Evolutionary conservation across 2,888 invertebrate species (phyloP).

Genomic region (Drosophila pegasa): DNA sequence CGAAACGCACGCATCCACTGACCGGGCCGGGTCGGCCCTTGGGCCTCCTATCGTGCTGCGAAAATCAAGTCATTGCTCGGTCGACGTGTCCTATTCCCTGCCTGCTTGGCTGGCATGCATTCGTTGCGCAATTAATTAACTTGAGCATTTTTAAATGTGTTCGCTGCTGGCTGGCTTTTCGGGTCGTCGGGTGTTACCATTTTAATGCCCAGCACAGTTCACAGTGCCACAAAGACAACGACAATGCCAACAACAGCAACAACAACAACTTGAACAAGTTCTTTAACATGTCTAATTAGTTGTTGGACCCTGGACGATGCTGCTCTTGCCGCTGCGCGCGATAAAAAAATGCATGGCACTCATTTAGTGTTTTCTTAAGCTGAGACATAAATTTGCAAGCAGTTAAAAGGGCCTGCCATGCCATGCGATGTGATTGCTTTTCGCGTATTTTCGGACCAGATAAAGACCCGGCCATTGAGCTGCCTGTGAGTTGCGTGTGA

Average conservation of each 20-base stretch:
- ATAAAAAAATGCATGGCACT: conserved; percentile 79
- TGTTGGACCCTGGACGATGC: conserved; percentile 64
- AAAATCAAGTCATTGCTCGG: conserved; percentile 74
- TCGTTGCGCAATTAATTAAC: conserved; percentile 77
- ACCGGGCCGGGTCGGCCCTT: neutral
- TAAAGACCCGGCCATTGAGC: conserved; percentile 18
- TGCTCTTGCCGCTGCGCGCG: conserved; percentile 61
- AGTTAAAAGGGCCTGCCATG: conserved; percentile 62
- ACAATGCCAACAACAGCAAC: conserved; percentile 37
- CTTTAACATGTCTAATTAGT: conserved; percentile 84
- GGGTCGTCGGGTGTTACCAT: conserved; percentile 68
- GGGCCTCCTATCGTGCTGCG: conserved; percentile 58
- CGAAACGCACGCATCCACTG: conserved; percentile 64
- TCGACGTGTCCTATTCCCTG: conserved; percentile 38
- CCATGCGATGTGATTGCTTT: conserved; percentile 56
- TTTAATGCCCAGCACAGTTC: conserved; percentile 58
- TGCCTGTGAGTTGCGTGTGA: conserved; percentile 6
- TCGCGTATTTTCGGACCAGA: conserved; percentile 32
- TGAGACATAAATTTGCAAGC: conserved; percentile 77
- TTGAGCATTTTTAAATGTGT: conserved; percentile 79
- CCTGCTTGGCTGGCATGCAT: conserved; percentile 44
- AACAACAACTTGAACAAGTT: conserved; percentile 67
- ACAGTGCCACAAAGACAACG: conserved; percentile 33
- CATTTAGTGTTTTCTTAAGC: conserved; percentile 79
- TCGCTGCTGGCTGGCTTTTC: conserved; percentile 59